A percentile compares a stretch with the other conserved stretches of the same genome.
These are phyloP conservation scores for Deilephila porcellus DNA, from an alignment of 2,888 invertebrate genomes.

Conservation along the genomic window DNA sequence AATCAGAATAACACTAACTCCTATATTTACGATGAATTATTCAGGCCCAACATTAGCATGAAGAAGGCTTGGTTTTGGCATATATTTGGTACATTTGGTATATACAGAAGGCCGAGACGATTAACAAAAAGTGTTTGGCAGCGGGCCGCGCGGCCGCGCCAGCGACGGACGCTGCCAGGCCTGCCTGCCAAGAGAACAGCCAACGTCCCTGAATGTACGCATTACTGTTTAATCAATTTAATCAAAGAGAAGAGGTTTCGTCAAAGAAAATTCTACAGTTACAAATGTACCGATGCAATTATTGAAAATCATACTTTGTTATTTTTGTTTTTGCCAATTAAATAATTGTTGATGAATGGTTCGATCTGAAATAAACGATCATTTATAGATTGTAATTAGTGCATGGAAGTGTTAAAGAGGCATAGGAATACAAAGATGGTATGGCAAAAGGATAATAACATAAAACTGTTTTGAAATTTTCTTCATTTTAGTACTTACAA, in stretches of 20 bases:
- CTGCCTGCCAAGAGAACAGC: background rate
- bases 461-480: no score
- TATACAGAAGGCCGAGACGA: conserved; percentile 1
- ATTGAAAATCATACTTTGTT: no score
- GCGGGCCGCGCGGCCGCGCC: background rate
- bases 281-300: no score
- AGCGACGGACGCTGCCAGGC: conserved; percentile 8
- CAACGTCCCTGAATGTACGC: background rate
- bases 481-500: no score
- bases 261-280: no score
- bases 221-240: background rate
- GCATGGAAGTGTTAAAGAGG: no score
- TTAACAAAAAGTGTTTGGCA: conserved; percentile 19
- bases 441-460: no score
- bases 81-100: conserved; percentile 14
- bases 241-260: background rate
- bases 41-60: background rate
- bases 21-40: background rate
- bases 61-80: conserved; percentile 4
- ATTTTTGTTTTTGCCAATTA: no score
- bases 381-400: no score
- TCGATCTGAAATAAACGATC: no score
- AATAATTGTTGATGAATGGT: no score
- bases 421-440: no score
- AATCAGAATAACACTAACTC: background rate